phyloP scores from a whole-genome alignment of 2,113 vertebrate species.

The Balaenoptera acutorostrata region DNA sequence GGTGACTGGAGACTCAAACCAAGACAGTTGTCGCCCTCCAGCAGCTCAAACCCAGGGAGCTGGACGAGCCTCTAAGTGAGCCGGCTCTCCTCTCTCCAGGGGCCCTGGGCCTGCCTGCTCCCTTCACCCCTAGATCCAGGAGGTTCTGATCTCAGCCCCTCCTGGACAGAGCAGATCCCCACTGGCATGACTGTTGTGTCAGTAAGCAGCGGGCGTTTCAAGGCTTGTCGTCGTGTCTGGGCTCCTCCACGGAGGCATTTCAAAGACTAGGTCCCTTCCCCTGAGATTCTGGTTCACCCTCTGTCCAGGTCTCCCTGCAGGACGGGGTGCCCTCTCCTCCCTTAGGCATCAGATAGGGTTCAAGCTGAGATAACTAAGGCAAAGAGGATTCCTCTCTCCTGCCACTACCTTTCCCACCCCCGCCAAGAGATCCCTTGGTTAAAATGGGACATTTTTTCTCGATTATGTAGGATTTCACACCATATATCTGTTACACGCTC shows the following conservation, averaged over 20 bases:
- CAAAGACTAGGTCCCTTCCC: background rate
- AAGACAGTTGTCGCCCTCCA: background rate
- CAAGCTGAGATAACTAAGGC: background rate
- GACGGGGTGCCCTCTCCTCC: background rate
- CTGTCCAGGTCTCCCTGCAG: background rate
- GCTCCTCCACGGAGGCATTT: background rate
- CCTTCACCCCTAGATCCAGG: background rate
- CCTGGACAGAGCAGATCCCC: background rate
- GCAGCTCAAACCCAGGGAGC: background rate
- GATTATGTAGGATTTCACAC: background rate
- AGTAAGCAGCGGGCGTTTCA: background rate
- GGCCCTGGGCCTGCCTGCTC: background rate
- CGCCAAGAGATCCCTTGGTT: background rate
- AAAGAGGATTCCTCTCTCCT: background rate
- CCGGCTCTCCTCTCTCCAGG: background rate
- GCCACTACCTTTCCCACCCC: background rate
- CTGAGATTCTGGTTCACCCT: background rate
- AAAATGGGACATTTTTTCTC: background rate
- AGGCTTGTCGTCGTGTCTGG: background rate
- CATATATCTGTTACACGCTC: background rate
- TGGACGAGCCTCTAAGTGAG: background rate
- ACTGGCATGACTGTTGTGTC: background rate
- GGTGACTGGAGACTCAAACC: background rate
- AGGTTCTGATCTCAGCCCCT: background rate
- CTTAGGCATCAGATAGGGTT: background rate